phyloP scores from a whole-genome alignment of 2,113 vertebrate species.

The Thinocorus orbignyianus region DNA sequence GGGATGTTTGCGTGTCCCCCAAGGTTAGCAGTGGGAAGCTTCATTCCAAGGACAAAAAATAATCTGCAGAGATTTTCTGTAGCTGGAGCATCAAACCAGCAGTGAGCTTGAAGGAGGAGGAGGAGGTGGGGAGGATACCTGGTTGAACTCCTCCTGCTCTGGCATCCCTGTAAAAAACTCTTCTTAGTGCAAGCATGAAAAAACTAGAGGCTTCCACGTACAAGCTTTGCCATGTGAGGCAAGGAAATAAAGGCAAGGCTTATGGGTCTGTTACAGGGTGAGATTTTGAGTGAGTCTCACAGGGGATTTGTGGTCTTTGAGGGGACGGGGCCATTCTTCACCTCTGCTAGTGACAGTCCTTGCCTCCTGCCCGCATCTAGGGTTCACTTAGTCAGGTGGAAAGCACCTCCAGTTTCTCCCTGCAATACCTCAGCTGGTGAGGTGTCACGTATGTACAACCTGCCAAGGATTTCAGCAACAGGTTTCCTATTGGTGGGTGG shows the following conservation, averaged over 20 bases:
- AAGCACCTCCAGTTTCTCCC: background rate
- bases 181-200: background rate
- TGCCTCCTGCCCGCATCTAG: background rate
- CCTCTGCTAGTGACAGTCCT: background rate
- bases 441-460: background rate
- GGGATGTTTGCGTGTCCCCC: constrained; percentile 29
- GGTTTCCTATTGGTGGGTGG: background rate
- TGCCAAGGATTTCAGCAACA: background rate
- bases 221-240: background rate
- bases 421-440: background rate
- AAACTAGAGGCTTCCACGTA: background rate
- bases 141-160: background rate
- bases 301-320: background rate
- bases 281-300: background rate
- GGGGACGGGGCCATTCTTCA: background rate
- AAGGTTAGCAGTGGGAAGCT: constrained; percentile 48
- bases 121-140: background rate
- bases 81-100: constrained; percentile 19
- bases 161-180: background rate
- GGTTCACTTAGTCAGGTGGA: background rate
- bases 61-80: background rate
- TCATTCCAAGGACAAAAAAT: background rate
- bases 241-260: background rate
- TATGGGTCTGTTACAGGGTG: background rate
- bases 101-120: background rate